Evolutionary conservation across 2,113 vertebrate species (phyloP).

Genomic region (Plestiodon gilberti): DNA sequence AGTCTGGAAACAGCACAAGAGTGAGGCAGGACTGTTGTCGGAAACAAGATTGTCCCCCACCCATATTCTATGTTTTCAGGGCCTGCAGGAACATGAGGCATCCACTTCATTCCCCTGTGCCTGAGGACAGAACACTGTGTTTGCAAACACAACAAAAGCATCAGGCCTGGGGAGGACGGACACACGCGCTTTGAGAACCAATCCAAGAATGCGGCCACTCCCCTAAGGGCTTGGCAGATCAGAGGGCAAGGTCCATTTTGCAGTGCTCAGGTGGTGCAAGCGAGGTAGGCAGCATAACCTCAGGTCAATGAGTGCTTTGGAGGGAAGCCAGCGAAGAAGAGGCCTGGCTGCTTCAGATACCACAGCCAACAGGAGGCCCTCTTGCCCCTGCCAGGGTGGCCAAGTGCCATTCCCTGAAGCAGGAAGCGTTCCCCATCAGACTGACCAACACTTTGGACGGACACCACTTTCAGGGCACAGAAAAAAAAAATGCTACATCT

Average conservation of each 20-base stretch:
- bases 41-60: too few relatives aligned
- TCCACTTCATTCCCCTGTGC: too few relatives aligned
- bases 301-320: neutral
- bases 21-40: too few relatives aligned
- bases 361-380: too few relatives aligned
- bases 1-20: too few relatives aligned
- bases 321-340: neutral
- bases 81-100: too few relatives aligned
- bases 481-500: too few relatives aligned
- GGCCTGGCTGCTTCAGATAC: neutral
- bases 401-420: neutral
- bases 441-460: neutral
- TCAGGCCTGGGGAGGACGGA: too few relatives aligned
- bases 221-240: slow-evolving; percentile 22
- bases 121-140: too few relatives aligned
- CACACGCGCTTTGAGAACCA: too few relatives aligned
- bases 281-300: slow-evolving; percentile 37
- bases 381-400: neutral
- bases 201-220: neutral
- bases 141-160: too few relatives aligned
- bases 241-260: slow-evolving; percentile 37
- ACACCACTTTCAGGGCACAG: neutral
- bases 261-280: slow-evolving; percentile 44
- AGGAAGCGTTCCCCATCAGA: neutral
- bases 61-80: too few relatives aligned